Conservation (phyloP, 2,888 invertebrate genomes). For the Sussaba pulchella region DNA sequence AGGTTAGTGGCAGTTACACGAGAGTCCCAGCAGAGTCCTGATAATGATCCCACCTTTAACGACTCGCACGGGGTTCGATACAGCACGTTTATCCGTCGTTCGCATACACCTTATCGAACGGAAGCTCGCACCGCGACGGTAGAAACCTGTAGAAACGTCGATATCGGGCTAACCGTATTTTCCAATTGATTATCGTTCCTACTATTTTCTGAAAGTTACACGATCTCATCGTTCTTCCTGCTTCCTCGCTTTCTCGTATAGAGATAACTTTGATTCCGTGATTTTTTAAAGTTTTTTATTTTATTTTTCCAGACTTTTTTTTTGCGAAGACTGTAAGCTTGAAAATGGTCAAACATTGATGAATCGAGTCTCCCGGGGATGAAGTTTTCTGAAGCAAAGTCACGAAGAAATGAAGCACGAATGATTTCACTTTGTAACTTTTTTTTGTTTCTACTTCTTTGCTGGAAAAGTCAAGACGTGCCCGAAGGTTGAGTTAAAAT, state of each 20-base stretch:
- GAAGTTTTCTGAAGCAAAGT: no score
- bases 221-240: background rate
- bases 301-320: no score
- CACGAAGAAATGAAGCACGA: background rate
- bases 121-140: constrained; percentile 28
- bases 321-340: no score
- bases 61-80: constrained; percentile 19
- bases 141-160: constrained; percentile 54
- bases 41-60: constrained; percentile 57
- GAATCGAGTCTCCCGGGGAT: no score
- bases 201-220: constrained; percentile 27
- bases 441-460: background rate
- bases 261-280: no score
- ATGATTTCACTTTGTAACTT: constrained; percentile 10
- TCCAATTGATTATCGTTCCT: constrained; percentile 27
- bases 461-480: background rate
- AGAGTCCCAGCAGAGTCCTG: constrained; percentile 57
- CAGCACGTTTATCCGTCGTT: constrained; percentile 1
- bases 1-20: constrained; percentile 24
- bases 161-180: constrained; percentile 49
- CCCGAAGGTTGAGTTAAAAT: constrained; percentile 26
- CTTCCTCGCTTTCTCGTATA: no score
- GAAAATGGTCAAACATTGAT: no score
- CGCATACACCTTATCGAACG: background rate
- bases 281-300: no score